Percentiles rank a stretch among this genome's conserved stretches.
Evolutionary conservation across 2,888 invertebrate genomes (phyloP).

Genomic region (Drosophila sordidula): DNA sequence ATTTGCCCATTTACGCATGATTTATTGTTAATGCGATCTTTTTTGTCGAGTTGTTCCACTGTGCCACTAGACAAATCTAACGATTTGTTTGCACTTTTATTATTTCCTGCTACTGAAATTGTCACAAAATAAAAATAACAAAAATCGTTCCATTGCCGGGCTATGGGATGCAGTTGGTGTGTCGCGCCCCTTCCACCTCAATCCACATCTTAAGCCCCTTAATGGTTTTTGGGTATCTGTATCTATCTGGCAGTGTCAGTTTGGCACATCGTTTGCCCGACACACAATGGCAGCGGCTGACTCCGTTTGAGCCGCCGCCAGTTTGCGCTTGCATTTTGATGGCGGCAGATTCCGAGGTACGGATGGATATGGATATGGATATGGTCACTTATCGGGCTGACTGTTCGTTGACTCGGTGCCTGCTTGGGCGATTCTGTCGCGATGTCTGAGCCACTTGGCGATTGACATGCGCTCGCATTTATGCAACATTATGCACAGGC

Average conservation of each 20-base stretch:
- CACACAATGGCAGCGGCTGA: constrained; percentile 72
- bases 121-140: constrained; percentile 76
- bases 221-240: constrained; percentile 57
- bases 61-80: constrained; percentile 67
- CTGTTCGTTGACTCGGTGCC: neutral
- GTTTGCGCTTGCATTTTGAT: constrained; percentile 72
- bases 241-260: constrained; percentile 78
- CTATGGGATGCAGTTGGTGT: constrained; percentile 29
- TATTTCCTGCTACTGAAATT: constrained; percentile 80
- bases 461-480: constrained; percentile 73
- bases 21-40: neutral
- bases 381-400: constrained; percentile 50
- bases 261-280: constrained; percentile 80
- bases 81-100: constrained; percentile 83
- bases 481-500: constrained; percentile 76
- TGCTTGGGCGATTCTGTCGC: constrained; percentile 9
- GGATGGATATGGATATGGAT: constrained; percentile 48
- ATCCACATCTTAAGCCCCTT: constrained; percentile 29
- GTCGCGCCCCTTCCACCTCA: neutral
- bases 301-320: constrained; percentile 69
- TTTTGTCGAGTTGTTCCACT: constrained; percentile 26
- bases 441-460: constrained; percentile 17
- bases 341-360: constrained; percentile 74
- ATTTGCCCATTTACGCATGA: neutral
- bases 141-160: constrained; percentile 17